phyloP scores from a whole-genome alignment of 2,888 invertebrate species.

The Pachymerium ferrugineum region DNA sequence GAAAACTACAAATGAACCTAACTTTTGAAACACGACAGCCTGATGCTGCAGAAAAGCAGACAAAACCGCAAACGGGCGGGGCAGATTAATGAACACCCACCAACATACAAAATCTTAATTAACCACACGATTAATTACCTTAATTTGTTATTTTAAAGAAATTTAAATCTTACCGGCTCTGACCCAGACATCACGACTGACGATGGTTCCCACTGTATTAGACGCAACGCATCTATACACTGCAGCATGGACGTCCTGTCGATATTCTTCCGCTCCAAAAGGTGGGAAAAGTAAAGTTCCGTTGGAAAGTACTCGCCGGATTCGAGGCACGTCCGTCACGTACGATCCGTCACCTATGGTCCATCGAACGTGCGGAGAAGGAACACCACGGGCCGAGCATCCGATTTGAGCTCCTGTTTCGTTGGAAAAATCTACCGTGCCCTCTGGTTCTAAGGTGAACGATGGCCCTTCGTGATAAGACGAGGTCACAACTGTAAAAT shows the following conservation, averaged over 20 bases:
- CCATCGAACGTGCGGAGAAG: constrained; percentile 88
- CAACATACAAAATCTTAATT: not conserved
- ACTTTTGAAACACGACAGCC: no score
- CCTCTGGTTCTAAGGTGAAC: not conserved
- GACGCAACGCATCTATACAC: constrained; percentile 43
- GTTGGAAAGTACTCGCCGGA: constrained; percentile 61
- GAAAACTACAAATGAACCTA: no score
- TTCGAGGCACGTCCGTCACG: constrained; percentile 82
- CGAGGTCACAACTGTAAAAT: constrained; percentile 1
- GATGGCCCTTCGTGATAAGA: not conserved
- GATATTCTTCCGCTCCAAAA: constrained; percentile 41
- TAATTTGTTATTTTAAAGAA: not conserved
- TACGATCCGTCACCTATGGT: constrained; percentile 83
- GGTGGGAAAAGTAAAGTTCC: constrained; percentile 40
- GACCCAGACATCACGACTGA: constrained; percentile 43
- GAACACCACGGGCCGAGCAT: constrained; percentile 87
- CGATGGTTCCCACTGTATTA: constrained; percentile 43
- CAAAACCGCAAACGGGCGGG: not conserved
- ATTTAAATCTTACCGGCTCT: constrained; percentile 42
- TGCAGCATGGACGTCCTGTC: constrained; percentile 41
- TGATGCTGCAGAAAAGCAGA: not conserved
- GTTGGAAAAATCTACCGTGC: constrained; percentile 78
- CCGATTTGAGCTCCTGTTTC: constrained; percentile 88
- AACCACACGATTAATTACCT: not conserved
- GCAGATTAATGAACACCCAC: not conserved